Conservation (phyloP, 2,113 vertebrate genomes). For the Pituophis catenifer region DNA sequence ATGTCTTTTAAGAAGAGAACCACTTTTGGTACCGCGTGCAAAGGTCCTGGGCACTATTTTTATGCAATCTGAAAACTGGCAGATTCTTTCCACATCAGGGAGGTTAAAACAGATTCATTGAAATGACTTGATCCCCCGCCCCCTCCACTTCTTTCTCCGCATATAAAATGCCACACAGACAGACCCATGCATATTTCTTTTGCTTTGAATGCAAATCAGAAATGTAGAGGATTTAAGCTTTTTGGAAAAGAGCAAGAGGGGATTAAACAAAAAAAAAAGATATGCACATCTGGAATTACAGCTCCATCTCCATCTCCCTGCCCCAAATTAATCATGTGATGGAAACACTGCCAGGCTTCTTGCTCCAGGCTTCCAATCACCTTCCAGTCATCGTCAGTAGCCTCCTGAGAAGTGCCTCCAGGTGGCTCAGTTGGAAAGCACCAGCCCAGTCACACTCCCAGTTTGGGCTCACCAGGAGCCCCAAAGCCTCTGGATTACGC, state of each 20-base stretch:
- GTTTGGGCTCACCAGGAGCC: not conserved
- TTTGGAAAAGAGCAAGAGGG: not conserved
- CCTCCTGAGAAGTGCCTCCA: not conserved
- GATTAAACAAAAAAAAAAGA: slow-evolving; percentile 69
- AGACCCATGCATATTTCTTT: slow-evolving; percentile 57
- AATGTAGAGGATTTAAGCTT: slow-evolving; percentile 50
- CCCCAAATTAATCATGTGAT: slow-evolving; percentile 65
- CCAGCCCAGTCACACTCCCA: not conserved
- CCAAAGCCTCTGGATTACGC: not conserved
- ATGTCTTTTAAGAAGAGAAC: not conserved
- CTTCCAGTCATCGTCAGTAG: slow-evolving; percentile 40
- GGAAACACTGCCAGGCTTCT: slow-evolving; percentile 61
- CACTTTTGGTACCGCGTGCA: not conserved
- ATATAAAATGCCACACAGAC: slow-evolving; percentile 39
- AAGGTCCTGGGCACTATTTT: not conserved
- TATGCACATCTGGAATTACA: slow-evolving; percentile 69
- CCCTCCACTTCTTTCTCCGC: not conserved
- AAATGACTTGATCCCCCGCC: slow-evolving; percentile 25
- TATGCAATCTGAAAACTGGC: not conserved
- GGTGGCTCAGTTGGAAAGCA: not conserved
- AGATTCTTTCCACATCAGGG: not conserved
- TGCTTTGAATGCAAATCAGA: slow-evolving; percentile 61
- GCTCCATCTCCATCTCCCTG: slow-evolving; percentile 14
- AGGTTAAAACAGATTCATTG: slow-evolving; percentile 28
- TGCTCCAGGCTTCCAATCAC: slow-evolving; percentile 52